Evolutionary conservation across 2,113 vertebrate genomes (phyloP).

Genomic region (Microtus pennsylvanicus): DNA sequence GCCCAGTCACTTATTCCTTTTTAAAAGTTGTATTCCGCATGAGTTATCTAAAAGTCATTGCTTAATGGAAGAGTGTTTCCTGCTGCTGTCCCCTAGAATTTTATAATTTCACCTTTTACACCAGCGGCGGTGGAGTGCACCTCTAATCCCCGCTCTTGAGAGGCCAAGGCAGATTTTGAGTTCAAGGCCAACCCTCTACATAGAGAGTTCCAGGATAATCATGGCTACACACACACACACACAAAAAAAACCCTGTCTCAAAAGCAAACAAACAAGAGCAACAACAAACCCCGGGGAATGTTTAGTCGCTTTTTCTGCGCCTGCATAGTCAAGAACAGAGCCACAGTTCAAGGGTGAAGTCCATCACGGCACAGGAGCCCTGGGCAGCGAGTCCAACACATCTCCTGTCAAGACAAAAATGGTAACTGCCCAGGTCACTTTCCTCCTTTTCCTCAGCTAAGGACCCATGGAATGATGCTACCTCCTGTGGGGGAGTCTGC

Average conservation of each 20-base stretch:
- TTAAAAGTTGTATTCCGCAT: background rate
- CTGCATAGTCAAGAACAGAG: background rate
- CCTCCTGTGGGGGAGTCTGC: background rate
- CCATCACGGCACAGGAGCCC: no score
- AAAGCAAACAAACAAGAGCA: background rate
- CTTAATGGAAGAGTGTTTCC: background rate
- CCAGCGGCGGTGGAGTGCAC: background rate
- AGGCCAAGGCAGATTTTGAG: background rate
- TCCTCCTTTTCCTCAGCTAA: background rate
- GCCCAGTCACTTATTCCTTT: background rate
- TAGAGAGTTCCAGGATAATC: background rate
- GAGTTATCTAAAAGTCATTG: constrained; percentile 35
- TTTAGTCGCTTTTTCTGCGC: background rate
- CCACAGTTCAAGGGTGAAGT: background rate
- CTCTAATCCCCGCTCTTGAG: background rate
- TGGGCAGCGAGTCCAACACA: background rate
- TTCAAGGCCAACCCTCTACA: background rate
- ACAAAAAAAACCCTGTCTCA: background rate
- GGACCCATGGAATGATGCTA: no score
- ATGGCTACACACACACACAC: background rate
- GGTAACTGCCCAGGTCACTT: no score
- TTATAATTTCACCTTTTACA: background rate
- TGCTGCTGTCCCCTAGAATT: background rate
- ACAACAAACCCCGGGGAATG: background rate
- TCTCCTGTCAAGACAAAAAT: background rate